Percentiles rank a stretch among this genome's conserved stretches.
phyloP scores from a whole-genome alignment of 2,113 vertebrate genomes.

The Oreochromis aureus region DNA sequence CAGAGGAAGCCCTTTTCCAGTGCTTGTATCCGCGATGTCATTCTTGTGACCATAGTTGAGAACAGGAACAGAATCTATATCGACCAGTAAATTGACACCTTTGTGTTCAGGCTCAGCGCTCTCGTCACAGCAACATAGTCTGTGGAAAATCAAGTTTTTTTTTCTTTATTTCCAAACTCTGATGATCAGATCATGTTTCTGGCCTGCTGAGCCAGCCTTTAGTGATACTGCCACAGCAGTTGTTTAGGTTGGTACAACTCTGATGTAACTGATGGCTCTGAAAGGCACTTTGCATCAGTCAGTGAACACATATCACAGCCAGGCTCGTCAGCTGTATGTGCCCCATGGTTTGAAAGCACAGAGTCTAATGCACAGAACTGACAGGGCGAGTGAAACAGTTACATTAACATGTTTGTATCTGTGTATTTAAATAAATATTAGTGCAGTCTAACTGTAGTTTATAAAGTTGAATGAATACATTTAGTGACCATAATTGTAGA shows the following conservation, averaged over 20 bases:
- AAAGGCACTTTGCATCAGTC: background rate
- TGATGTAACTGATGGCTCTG: background rate
- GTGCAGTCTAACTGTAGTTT: background rate
- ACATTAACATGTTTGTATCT: background rate
- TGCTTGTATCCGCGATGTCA: rapidly evolving
- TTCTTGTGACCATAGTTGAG: background rate
- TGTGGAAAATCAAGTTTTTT: background rate
- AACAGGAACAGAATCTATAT: background rate
- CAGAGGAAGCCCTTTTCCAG: background rate
- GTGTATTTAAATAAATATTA: background rate
- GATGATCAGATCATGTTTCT: background rate
- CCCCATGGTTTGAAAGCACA: background rate
- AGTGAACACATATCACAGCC: background rate
- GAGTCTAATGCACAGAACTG: background rate
- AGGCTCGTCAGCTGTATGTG: background rate
- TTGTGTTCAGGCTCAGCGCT: background rate
- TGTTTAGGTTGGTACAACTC: background rate
- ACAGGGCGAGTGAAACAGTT: background rate
- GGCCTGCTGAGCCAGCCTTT: background rate
- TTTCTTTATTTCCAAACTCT: background rate
- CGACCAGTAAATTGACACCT: background rate
- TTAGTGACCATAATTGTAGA: background rate
- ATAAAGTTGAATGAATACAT: background rate
- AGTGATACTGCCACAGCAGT: background rate
- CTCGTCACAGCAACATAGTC: background rate